A percentile compares a stretch with the other conserved stretches of the same genome.
Conservation (phyloP, 2,888 invertebrate species). For the Magallana nippona region DNA sequence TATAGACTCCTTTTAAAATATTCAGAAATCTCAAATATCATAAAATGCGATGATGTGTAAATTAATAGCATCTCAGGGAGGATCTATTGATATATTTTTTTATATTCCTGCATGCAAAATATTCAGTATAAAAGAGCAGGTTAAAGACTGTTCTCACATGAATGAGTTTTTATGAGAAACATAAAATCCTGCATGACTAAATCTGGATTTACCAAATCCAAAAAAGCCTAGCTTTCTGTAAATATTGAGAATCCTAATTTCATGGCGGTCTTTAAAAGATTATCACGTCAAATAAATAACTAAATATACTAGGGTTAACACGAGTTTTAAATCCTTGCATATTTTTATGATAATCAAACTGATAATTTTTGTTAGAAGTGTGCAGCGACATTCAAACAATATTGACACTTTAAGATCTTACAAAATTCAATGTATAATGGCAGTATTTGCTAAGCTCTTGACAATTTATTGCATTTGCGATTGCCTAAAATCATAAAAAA, state of each 20-base stretch:
- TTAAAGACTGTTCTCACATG: slow-evolving; percentile 11
- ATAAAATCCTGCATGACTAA: slow-evolving; percentile 34
- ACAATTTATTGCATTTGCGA: slow-evolving; percentile 1
- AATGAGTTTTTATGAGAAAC: slow-evolving; percentile 21
- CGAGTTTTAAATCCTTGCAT: background rate
- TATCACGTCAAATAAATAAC: slow-evolving; percentile 31
- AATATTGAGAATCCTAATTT: slow-evolving; percentile 28
- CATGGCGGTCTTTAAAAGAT: slow-evolving; percentile 35
- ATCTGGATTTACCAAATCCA: slow-evolving; percentile 31
- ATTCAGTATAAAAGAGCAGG: slow-evolving; percentile 15
- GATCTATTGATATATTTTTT: background rate
- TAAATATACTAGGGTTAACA: slow-evolving; percentile 13
- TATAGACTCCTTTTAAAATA: too few relatives aligned
- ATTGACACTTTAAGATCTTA: background rate
- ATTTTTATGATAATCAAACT: slow-evolving; percentile 20
- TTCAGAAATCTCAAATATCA: background rate
- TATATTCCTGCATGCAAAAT: slow-evolving; percentile 17
- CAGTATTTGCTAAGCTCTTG: background rate
- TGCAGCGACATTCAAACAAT: background rate
- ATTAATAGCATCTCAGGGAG: background rate
- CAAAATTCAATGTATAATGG: background rate
- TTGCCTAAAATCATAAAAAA: background rate
- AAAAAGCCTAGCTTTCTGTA: slow-evolving; percentile 19
- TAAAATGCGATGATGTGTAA: background rate
- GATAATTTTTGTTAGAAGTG: background rate